A percentile compares a stretch with the other conserved stretches of the same genome.
These are phyloP conservation scores for Cacatua alba DNA, from an alignment of 2,113 vertebrate species.

Conservation along the genomic window DNA sequence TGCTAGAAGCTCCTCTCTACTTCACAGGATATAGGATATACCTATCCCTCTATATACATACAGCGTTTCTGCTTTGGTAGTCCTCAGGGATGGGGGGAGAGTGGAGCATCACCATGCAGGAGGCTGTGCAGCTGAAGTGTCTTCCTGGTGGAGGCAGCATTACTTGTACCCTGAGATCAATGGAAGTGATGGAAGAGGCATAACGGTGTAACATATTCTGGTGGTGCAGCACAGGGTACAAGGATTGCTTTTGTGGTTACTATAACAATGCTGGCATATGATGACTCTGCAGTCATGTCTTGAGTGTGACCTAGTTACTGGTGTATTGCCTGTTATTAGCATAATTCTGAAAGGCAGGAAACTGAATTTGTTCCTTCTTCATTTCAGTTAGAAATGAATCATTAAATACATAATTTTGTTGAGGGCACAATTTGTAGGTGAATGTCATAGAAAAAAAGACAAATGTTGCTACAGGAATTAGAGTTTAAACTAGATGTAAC, in stretches of 20 bases:
- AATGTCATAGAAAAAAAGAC: neutral
- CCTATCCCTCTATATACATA: accelerated
- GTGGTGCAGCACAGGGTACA: neutral
- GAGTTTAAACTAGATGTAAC: neutral
- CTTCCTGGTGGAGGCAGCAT: neutral
- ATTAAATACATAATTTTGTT: neutral
- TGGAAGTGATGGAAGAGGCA: neutral
- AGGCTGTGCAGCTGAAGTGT: neutral
- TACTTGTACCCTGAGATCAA: neutral
- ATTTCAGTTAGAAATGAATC: neutral
- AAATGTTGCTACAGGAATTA: neutral
- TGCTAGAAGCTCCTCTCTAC: neutral
- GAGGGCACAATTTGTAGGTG: neutral
- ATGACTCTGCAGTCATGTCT: accelerated
- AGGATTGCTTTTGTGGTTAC: neutral
- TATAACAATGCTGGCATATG: neutral
- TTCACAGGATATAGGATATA: neutral
- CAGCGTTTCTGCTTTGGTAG: neutral
- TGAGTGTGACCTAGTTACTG: neutral
- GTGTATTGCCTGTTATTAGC: neutral
- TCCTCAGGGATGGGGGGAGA: neutral
- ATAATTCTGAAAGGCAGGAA: neutral
- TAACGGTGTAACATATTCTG: accelerated
- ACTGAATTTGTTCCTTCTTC: neutral
- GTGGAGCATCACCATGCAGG: neutral